A percentile compares a stretch with the other conserved stretches of the same genome.
Conservation (phyloP, 2,113 vertebrate species). For the Chionomys nivalis region DNA sequence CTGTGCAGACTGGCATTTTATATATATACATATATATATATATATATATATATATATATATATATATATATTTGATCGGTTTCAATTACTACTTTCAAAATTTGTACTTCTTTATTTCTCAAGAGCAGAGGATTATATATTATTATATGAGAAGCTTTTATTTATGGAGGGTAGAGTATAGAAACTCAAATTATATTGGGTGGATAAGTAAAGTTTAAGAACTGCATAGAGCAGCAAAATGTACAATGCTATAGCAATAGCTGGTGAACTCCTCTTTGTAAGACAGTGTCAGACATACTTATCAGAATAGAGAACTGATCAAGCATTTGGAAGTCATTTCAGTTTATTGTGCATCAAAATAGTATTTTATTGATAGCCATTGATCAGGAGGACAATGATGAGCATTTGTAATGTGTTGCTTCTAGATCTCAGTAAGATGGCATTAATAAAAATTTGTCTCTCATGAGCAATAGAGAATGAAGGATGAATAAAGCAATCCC, state of each 20-base stretch:
- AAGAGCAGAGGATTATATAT: slow-evolving; percentile 5
- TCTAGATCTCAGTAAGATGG: not conserved
- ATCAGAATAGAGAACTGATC: not conserved
- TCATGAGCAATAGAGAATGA: not conserved
- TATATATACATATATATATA: no score
- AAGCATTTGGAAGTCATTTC: not conserved
- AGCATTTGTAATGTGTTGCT: not conserved
- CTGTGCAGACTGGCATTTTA: not conserved
- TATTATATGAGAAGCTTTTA: not conserved
- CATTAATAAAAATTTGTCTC: not conserved
- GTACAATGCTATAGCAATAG: not conserved
- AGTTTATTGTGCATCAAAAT: not conserved
- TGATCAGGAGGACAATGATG: not conserved
- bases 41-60: no score
- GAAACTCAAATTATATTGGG: not conserved
- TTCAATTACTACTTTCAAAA: slow-evolving; percentile 22
- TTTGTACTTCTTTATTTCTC: not conserved
- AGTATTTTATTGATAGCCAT: not conserved
- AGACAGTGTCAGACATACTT: not conserved
- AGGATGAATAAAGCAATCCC: not conserved
- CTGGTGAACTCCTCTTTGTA: not conserved
- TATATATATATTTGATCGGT: not conserved
- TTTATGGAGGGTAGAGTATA: not conserved
- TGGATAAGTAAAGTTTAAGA: not conserved
- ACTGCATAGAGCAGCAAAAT: not conserved